A percentile compares a stretch with the other conserved stretches of the same genome.
These are phyloP conservation scores for Mesorhabditis spiculigera DNA, from an alignment of 2,888 invertebrate genomes.

Conservation along the genomic window DNA sequence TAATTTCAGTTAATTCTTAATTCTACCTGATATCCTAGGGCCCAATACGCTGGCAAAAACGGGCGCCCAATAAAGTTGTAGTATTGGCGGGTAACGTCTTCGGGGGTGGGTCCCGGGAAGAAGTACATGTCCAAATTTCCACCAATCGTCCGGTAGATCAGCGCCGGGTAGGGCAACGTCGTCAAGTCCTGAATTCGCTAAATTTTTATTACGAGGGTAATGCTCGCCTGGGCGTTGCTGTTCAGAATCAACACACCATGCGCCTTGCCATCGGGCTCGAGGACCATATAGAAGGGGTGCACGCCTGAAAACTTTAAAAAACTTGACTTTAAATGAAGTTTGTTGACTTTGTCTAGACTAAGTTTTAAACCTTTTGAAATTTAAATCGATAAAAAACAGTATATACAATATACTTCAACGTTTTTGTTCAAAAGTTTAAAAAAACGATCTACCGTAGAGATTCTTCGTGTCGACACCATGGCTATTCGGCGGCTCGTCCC, in stretches of 20 bases:
- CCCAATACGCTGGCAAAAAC: slow-evolving; percentile 58
- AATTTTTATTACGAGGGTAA: neutral
- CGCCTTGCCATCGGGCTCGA: slow-evolving; percentile 52
- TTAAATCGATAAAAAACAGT: neutral
- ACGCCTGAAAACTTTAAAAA: slow-evolving; percentile 27
- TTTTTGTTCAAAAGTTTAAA: neutral
- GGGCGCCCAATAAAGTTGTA: slow-evolving; percentile 46
- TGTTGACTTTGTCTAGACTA: too few species aligned
- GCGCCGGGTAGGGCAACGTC: slow-evolving; percentile 48
- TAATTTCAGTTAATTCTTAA: neutral
- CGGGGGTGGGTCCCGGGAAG: slow-evolving; percentile 60
- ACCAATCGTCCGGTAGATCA: slow-evolving; percentile 71
- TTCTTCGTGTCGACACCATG: slow-evolving; percentile 37
- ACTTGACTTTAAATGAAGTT: too few species aligned
- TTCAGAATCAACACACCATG: slow-evolving; percentile 54
- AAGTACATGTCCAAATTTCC: slow-evolving; percentile 59
- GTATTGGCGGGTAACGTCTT: slow-evolving; percentile 56
- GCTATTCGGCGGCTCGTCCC: slow-evolving; percentile 49
- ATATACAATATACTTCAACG: neutral
- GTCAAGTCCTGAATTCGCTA: slow-evolving; percentile 28
- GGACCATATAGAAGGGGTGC: slow-evolving; percentile 50
- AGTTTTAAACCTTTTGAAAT: too few species aligned
- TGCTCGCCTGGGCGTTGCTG: slow-evolving; percentile 42
- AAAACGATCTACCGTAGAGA: slow-evolving; percentile 36
- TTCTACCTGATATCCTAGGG: slow-evolving; percentile 56